A percentile compares a stretch with the other conserved stretches of the same genome.
phyloP scores from a whole-genome alignment of 1,140 invertebrate genomes.

The Pseudomyrmex pallidus region DNA sequence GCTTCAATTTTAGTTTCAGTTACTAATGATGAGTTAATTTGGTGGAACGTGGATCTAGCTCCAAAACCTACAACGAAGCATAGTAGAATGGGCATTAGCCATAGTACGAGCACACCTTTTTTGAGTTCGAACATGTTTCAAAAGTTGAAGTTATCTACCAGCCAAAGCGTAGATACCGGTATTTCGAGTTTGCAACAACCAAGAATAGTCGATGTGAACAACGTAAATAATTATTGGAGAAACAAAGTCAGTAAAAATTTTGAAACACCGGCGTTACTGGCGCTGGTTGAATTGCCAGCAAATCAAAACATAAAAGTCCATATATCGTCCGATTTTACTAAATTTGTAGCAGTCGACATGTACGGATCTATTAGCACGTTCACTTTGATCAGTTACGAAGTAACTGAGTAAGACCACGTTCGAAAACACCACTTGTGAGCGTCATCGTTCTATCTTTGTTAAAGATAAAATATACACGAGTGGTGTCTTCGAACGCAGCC shows the following conservation, averaged over 20 bases:
- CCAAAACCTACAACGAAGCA: conserved; percentile 65
- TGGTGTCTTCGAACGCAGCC: too few species aligned
- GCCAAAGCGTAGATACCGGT: conserved; percentile 33
- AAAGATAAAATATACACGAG: too few species aligned
- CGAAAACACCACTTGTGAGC: too few species aligned
- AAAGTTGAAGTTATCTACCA: conserved; percentile 49
- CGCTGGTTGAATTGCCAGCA: conserved; percentile 76
- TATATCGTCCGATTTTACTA: conserved; percentile 81
- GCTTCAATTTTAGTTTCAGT: conserved; percentile 78
- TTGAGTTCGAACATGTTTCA: background rate
- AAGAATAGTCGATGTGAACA: background rate
- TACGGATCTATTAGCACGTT: conserved; percentile 81
- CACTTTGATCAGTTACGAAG: conserved; percentile 72
- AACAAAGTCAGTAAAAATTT: conserved; percentile 72
- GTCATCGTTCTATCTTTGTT: too few species aligned
- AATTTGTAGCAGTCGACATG: conserved; percentile 80
- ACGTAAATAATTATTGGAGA: conserved; percentile 71
- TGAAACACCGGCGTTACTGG: conserved; percentile 74
- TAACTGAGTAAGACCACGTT: too few species aligned
- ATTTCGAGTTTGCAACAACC: conserved; percentile 42
- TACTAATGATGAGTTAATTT: conserved; percentile 78
- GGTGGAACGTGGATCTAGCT: conserved; percentile 78
- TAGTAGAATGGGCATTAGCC: conserved; percentile 75
- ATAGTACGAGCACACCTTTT: conserved; percentile 73
- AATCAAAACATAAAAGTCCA: conserved; percentile 77